Evolutionary conservation across 2,797 vertebrate species (phyloP).

Genomic region (Pseudocheirus occidentalis): DNA sequence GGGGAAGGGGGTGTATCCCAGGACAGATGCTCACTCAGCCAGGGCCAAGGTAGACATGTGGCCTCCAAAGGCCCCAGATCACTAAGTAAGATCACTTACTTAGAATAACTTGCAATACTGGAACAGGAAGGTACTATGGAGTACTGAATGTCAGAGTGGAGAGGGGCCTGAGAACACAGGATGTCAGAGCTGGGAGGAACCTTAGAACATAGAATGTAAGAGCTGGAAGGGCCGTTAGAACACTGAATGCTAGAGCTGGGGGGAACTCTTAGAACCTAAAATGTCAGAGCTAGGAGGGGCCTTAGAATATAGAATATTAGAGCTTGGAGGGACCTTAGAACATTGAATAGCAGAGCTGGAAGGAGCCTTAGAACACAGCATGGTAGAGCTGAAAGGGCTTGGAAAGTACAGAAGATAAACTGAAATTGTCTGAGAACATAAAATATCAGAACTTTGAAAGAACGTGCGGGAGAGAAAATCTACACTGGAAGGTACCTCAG

Average conservation of each 20-base stretch:
- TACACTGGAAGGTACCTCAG: background rate
- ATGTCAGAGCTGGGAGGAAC: too few relatives aligned
- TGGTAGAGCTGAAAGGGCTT: background rate
- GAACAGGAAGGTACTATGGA: background rate
- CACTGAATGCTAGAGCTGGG: too few relatives aligned
- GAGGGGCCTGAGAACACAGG: too few relatives aligned
- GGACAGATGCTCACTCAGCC: background rate
- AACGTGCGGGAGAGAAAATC: background rate
- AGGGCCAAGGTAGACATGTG: background rate
- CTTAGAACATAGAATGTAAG: too few relatives aligned
- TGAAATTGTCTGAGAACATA: background rate
- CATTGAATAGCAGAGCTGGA: background rate
- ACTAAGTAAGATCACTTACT: background rate
- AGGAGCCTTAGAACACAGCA: background rate
- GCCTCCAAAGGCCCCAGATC: background rate
- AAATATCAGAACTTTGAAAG: background rate
- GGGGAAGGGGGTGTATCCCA: background rate
- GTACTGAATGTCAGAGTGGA: background rate
- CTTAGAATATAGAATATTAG: too few relatives aligned
- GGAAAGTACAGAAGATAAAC: too few relatives aligned
- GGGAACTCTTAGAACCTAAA: too few relatives aligned
- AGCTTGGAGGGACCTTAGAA: background rate
- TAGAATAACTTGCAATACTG: background rate
- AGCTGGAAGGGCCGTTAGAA: too few relatives aligned
- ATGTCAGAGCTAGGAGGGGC: too few relatives aligned